A percentile compares a stretch with the other conserved stretches of the same genome.
phyloP scores from a whole-genome alignment of 2,797 vertebrate species.

The Momotus momota region DNA sequence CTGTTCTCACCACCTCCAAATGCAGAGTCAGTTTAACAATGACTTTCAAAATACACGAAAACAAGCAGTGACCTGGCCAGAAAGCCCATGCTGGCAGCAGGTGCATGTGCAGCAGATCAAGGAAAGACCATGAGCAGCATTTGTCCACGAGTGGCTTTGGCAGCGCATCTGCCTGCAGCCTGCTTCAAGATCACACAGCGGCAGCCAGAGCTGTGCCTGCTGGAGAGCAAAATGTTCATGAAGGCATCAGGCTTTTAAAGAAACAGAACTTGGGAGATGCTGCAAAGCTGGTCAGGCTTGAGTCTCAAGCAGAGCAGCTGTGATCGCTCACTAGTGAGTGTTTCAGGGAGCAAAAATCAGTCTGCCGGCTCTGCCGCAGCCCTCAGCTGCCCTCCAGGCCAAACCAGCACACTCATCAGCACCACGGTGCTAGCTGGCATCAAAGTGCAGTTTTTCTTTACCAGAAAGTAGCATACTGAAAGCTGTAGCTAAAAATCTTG shows the following conservation, averaged over 20 bases:
- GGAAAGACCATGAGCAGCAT: not conserved
- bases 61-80: not conserved
- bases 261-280: not conserved
- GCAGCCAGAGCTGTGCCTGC: not conserved
- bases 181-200: not conserved
- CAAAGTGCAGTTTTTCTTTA: not conserved
- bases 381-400: not conserved
- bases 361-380: not conserved
- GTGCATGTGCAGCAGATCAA: not conserved
- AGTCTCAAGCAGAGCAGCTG: not conserved
- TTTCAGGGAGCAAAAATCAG: not conserved
- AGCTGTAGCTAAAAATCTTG: not conserved
- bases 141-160: not conserved
- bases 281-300: not conserved
- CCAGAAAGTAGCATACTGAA: not conserved
- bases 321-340: not conserved
- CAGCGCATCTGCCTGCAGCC: not conserved
- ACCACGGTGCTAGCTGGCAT: not conserved
- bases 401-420: not conserved
- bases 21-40: not conserved
- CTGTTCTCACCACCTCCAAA: not conserved
- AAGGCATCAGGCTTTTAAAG: not conserved
- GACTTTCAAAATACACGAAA: not conserved
- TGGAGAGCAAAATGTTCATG: not conserved
- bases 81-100: not conserved